A percentile compares a stretch with the other conserved stretches of the same genome.
Conservation (phyloP, 2,888 invertebrate genomes). For the Girardia tigrina region DNA sequence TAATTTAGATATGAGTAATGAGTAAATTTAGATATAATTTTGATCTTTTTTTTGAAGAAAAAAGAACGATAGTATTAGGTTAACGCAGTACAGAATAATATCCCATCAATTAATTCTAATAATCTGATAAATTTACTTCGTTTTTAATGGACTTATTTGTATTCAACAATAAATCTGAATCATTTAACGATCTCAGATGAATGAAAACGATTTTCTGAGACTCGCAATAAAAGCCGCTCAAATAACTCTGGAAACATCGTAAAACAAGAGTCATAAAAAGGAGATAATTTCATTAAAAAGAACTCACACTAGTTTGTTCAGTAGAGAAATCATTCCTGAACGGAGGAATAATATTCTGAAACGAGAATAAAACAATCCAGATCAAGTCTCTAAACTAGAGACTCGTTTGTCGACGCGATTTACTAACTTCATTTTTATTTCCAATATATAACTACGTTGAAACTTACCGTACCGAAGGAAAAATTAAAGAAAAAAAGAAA, state of each 20-base stretch:
- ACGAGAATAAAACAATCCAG: background rate
- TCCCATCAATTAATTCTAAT: background rate
- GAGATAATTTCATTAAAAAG: background rate
- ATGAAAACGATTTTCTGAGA: background rate
- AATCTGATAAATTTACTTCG: background rate
- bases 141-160: background rate
- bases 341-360: background rate
- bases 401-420: too few relatives aligned
- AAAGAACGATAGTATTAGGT: too few relatives aligned
- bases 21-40: too few relatives aligned
- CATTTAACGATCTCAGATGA: background rate
- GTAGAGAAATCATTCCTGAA: background rate
- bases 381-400: too few relatives aligned
- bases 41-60: too few relatives aligned
- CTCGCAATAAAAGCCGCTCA: background rate
- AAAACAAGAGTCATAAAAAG: background rate
- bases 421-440: too few relatives aligned
- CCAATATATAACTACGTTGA: too few relatives aligned
- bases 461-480: too few relatives aligned
- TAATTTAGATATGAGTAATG: too few relatives aligned
- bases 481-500: too few relatives aligned
- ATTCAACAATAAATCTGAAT: slow-evolving; percentile 12
- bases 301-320: background rate
- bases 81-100: too few relatives aligned
- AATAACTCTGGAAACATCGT: background rate